Evolutionary conservation across 2,888 invertebrate species (phyloP), one percentile per base, ranked within the genome.

Genomic region (Neuroscelio doddi): DNA sequence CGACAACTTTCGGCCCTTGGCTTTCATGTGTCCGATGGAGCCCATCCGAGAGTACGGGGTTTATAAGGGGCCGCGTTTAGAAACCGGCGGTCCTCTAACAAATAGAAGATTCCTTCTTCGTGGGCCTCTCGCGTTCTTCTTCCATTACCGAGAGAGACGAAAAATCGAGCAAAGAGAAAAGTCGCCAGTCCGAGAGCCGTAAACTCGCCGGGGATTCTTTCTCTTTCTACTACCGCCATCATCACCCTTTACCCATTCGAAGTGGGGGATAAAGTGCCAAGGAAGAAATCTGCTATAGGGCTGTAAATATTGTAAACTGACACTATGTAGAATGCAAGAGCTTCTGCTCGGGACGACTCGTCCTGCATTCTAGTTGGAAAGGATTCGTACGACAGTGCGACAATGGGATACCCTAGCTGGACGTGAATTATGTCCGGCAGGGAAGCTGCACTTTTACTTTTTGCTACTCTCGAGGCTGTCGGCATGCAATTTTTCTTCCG

Each of bases 241-340:
- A 50, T 64, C 59, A 46, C 55, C 51, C 62, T 53, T 12, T 7
- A n/a, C 32, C 16, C 10, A 17, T 27, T 3, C 10, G 21, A 12
- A 24, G 24, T 17, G 32, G 39, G 49, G 38, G 38, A 59, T 57
- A 52, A 80, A 79, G 78, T 77, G 74, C 76, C 75, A 71, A 73
- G 69, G 73, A 69, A 76, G 73, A 69, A 76, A 81, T 81, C 79
- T 76, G 70, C 71, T 75, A 67, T 59, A 78, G 75, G 77, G 74
- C 76, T 77, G 77, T 80, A 80, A 82, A 82, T 81, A 81, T 79
- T 77, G 76, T 73, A 75, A 79, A 78, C 73, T 76, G 78, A 80
- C 78, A 74, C 71, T 80, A 75, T 74, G 74, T 70, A 77, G 78
- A 81, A 81, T 79, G 76, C 77, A 29, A 53, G 63, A 49, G 53